Evolutionary conservation across 1,140 invertebrate genomes (phyloP).

Genomic region (Oryzaephilus surinamensis): DNA sequence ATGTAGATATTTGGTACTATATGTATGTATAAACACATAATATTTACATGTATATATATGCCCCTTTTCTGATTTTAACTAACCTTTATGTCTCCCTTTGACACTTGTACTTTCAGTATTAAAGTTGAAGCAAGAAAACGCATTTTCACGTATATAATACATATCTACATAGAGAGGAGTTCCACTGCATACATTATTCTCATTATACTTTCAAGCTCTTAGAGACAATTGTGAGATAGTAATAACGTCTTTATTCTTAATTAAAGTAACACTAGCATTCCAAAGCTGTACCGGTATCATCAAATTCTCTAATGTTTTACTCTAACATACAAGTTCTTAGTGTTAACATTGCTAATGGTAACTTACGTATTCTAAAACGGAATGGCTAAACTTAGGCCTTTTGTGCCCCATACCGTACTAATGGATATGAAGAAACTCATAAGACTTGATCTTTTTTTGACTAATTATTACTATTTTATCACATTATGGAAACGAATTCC

Average conservation of each 20-base stretch:
- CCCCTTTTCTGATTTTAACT: no score
- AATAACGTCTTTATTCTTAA: constrained; percentile 17
- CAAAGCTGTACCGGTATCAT: constrained; percentile 12
- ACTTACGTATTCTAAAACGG: constrained; percentile 17
- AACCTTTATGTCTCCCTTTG: no score
- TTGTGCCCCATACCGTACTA: constrained; percentile 7
- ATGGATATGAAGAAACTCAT: constrained; percentile 7
- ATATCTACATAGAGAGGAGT: no score
- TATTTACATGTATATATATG: no score
- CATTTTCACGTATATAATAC: no score
- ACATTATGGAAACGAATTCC: no score
- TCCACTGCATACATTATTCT: constrained; percentile 14
- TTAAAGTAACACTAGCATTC: constrained; percentile 15
- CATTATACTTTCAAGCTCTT: constrained; percentile 17
- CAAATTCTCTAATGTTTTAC: constrained; percentile 17
- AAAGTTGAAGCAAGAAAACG: no score
- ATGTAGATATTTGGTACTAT: no score
- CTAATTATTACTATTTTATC: no score
- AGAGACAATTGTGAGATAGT: constrained; percentile 14
- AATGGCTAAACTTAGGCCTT: constrained; percentile 16
- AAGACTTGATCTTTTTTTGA: background rate
- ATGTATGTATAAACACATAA: no score
- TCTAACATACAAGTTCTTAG: constrained; percentile 17
- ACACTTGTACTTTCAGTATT: no score
- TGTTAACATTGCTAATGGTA: constrained; percentile 17